Evolutionary conservation across 2,888 invertebrate species (phyloP).

Genomic region (Drosophila anomelani): DNA sequence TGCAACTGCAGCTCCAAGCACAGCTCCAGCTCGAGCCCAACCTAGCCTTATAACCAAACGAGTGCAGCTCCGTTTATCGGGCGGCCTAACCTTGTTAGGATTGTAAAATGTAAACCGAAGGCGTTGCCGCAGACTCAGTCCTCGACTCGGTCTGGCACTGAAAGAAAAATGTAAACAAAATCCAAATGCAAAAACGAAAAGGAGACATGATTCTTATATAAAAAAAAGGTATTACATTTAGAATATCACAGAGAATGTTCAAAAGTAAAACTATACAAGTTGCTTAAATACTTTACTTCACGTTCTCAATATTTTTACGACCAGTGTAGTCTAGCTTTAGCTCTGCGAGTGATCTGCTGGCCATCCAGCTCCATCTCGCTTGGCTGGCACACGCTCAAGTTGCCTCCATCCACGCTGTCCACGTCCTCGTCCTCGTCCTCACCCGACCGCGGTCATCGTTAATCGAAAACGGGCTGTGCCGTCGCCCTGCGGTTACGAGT

Average conservation of each 20-base stretch:
- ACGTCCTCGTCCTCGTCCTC: constrained; percentile 31
- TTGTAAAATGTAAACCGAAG: constrained; percentile 79
- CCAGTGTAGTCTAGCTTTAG: constrained; percentile 39
- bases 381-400: constrained; percentile 72
- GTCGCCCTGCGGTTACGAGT: constrained; percentile 83
- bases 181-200: too few species aligned
- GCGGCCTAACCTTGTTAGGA: constrained; percentile 80
- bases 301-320: constrained; percentile 1
- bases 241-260: background rate
- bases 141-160: constrained; percentile 23
- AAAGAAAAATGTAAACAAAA: background rate
- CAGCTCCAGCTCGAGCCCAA: constrained; percentile 16
- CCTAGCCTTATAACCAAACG: constrained; percentile 37
- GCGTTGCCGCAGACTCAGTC: constrained; percentile 61
- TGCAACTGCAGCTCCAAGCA: constrained; percentile 9
- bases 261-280: background rate
- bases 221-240: background rate
- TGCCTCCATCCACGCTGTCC: constrained; percentile 45
- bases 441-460: constrained; percentile 44
- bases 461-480: constrained; percentile 73
- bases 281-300: background rate
- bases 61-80: constrained; percentile 70
- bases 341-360: constrained; percentile 24
- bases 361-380: constrained; percentile 44
- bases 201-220: too few species aligned